Evolutionary conservation across 2,797 vertebrate genomes (phyloP), one percentile per base, ranked within the genome.

Genomic region (Columba guinea): DNA sequence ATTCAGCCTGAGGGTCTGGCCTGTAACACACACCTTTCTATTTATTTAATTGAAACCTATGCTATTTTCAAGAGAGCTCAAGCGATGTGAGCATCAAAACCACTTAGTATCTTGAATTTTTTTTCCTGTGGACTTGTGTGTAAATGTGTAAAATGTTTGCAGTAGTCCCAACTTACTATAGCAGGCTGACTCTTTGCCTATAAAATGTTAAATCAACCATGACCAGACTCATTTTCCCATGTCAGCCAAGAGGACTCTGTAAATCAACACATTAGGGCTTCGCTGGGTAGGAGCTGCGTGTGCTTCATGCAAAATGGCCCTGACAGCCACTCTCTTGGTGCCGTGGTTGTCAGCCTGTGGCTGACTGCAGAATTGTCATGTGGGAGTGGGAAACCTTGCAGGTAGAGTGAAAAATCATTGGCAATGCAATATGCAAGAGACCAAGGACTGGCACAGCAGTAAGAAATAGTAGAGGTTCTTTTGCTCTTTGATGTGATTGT

Each of bases 231-330:
- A 94, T 95, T 94, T 96, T 96, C 96, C 95, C 95, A 79, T 96
- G 93, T 94, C 96, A 96, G 94, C 93, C 90, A 91, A 86, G 94
- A 94, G 84, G 85, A 95, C 93, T 94, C 93, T 90, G 91, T 95
- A 97, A 96, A 96, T 96, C 95, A 96, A 95, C 91, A 90, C 93
- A 95, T 96, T 96, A 97, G 88, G 94, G 94, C 87, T 95, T 84
- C n/a, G 15, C 90, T 88, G 91, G 85, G 67, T 75, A 90, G 74
- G 90, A 95, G 93, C 94, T 91, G 83, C 49, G 68, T 86, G 91
- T 94, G 48, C 91, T 90, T 96, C 85, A 82, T 90, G 93, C 83
- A 93, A 77, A 97, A 88, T 73, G 94, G 70, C 95, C 91, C 80
- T 95, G 96, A 96, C 91, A 96, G 85, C 65, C 7, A 3, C 87